Base-by-base conservation (phyloP, 2,113 vertebrate species). In the Microtus ochrogaster region DNA sequence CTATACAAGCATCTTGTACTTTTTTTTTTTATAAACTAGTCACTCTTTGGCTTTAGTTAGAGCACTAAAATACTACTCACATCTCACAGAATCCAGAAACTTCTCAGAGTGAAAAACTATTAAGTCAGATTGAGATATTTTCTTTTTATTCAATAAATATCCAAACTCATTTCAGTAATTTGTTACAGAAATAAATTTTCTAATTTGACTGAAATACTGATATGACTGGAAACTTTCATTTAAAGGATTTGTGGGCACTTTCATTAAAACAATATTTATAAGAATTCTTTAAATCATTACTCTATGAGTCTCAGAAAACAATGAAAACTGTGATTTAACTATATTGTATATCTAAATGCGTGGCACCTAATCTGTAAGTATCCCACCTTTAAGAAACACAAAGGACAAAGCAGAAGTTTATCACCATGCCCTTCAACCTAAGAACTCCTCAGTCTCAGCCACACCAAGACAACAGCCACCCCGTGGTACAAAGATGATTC, bases 241-340 rank as follows among this genome's bases (percentile, higher is more conserved):
- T 79, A 83, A 87, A 55, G 92, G 81, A 90, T 47, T 84, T 84
- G 44, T 33, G 52, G 36, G 36, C 55, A 91, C 12, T 72, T 82
- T 91, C 81, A 89, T 58, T 95, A 63, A 92, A 95, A 96, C 26
- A 95, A 41, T 83, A 95, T 30, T 78, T 85, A 85, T 6, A 94
- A 41, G 73, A 17, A 96, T 92, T 94, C 95, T 73, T 49, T 89
- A 95, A 84, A 91, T 82, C 22, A 55, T n/a, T 88, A 76, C 21
- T 58, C 55, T 89, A 47, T n/a, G 84, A 72, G 72, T 73, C 13
- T 84, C 47, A 95, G 68, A 63, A 94, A 96, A 95, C 83, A 22
- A 84, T 33, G 65, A 87, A 65, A 73, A 88, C n/a, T 39, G 3
- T 52, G 33, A 84, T 58, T 11, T 47, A 52, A 83, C 86, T 79